Evolutionary conservation across 1,140 invertebrate genomes (phyloP).

Genomic region (Amyelois transitella): DNA sequence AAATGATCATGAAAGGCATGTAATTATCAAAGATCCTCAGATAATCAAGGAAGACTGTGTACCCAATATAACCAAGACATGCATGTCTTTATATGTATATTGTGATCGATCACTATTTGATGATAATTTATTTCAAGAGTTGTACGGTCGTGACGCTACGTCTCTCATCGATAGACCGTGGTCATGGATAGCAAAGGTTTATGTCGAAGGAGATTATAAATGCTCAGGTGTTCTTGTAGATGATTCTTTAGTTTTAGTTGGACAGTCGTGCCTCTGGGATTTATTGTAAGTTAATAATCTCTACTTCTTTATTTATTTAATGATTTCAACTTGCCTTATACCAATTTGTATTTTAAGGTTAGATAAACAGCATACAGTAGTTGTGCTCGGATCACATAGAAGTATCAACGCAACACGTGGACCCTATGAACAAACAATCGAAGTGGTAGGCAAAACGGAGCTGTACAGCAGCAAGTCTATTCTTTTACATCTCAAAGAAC

Average conservation of each 20-base stretch:
- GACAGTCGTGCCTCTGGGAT: constrained; percentile 73
- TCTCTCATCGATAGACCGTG: constrained; percentile 36
- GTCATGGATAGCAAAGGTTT: constrained; percentile 83
- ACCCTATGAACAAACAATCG: constrained; percentile 80
- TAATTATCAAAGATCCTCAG: constrained; percentile 44
- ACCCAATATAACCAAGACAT: constrained; percentile 61
- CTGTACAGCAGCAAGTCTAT: constrained; percentile 73
- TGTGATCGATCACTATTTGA: constrained; percentile 49
- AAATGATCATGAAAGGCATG: constrained; percentile 21
- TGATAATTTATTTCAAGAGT: constrained; percentile 26
- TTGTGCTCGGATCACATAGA: constrained; percentile 79
- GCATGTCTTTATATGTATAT: constrained; percentile 53
- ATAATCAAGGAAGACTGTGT: constrained; percentile 55
- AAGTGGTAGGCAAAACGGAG: constrained; percentile 72
- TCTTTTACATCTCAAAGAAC: constrained; percentile 76
- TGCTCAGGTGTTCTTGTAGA: constrained; percentile 81
- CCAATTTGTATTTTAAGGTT: constrained; percentile 68
- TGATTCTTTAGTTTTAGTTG: constrained; percentile 78
- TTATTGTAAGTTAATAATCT: constrained; percentile 64
- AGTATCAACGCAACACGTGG: constrained; percentile 74
- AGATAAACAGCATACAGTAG: constrained; percentile 76
- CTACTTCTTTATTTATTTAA: not conserved
- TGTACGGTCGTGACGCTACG: constrained; percentile 17
- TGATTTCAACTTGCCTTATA: not conserved
- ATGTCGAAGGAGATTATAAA: constrained; percentile 78